These are phyloP conservation scores for Aspidiotus rigidus DNA, from an alignment of 2,888 invertebrate species.

Conservation along the genomic window DNA sequence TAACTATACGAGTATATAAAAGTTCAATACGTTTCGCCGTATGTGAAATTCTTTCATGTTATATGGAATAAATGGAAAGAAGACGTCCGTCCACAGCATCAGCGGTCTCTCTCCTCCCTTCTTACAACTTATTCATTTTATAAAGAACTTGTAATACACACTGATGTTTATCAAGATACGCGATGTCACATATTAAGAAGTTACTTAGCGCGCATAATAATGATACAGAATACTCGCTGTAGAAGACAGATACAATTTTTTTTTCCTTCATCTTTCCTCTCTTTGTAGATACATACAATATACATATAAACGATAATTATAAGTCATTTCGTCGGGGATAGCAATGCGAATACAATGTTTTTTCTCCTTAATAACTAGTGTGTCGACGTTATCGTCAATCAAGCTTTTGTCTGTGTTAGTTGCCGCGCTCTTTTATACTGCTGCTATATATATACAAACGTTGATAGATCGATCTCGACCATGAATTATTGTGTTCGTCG, in stretches of 20 bases:
- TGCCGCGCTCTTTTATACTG: too few relatives aligned
- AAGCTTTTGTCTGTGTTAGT: neutral
- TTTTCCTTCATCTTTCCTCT: too few relatives aligned
- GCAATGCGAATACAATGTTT: constrained; percentile 3
- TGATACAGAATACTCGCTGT: constrained; percentile 8
- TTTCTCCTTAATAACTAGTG: neutral
- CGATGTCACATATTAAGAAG: constrained; percentile 28
- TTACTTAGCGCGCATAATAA: constrained; percentile 29
- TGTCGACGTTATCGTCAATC: neutral
- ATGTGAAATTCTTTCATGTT: constrained; percentile 26
- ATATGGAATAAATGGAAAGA: neutral
- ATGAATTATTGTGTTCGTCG: too few relatives aligned
- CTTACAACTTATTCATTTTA: neutral
- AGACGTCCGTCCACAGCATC: too few relatives aligned
- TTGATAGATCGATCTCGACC: too few relatives aligned
- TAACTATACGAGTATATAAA: neutral
- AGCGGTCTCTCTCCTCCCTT: neutral
- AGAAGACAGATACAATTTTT: neutral
- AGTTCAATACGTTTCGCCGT: neutral
- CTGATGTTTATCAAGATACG: constrained; percentile 29
- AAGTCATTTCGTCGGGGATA: constrained; percentile 2
- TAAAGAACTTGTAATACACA: constrained; percentile 31
- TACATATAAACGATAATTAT: neutral
- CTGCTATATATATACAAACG: too few relatives aligned
- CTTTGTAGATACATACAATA: too few relatives aligned